Percentiles rank a stretch among this genome's conserved stretches.
These are phyloP conservation scores for Molothrus aeneus DNA, from an alignment of 2,797 vertebrate species.

Conservation along the genomic window DNA sequence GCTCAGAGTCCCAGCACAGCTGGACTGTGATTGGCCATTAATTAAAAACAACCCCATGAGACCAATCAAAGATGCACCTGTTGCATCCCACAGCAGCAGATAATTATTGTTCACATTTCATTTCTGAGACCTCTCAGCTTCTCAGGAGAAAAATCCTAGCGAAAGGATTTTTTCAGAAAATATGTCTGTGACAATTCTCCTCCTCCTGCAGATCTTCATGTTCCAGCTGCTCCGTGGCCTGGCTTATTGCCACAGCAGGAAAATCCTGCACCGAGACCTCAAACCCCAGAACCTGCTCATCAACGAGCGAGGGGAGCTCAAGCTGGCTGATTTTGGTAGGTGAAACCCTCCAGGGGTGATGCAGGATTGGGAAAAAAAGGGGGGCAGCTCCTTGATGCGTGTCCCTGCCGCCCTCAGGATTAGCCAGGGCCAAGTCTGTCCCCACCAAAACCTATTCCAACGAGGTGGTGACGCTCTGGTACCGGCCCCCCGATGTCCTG, in stretches of 20 bases:
- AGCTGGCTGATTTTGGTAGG: slow-evolving; percentile 94
- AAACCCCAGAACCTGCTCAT: slow-evolving; percentile 98
- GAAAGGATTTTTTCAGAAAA: too few species aligned
- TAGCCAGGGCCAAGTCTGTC: slow-evolving; percentile 88
- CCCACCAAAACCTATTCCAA: slow-evolving; percentile 97
- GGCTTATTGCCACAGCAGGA: slow-evolving; percentile 92
- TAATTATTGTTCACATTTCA: too few species aligned
- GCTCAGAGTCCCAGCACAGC: too few species aligned
- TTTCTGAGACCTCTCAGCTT: too few species aligned
- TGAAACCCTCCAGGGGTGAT: neutral
- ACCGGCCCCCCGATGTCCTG: slow-evolving; percentile 92
- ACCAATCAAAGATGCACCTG: too few species aligned
- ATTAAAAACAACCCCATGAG: too few species aligned
- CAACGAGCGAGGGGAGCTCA: slow-evolving; percentile 94
- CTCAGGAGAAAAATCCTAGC: too few species aligned
- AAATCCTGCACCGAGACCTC: slow-evolving; percentile 95
- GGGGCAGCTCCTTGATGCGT: neutral
- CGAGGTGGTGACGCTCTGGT: slow-evolving; percentile 97
- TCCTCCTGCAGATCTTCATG: slow-evolving; percentile 89
- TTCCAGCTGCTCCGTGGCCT: slow-evolving; percentile 95
- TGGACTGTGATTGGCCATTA: too few species aligned
- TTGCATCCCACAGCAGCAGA: too few species aligned
- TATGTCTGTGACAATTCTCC: neutral
- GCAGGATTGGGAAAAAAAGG: accelerated
- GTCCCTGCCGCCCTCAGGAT: slow-evolving; percentile 67